Percentiles rank a stretch among this genome's conserved stretches.
These are phyloP conservation scores for Corapipo altera DNA, from an alignment of 2,113 vertebrate genomes.

Conservation along the genomic window DNA sequence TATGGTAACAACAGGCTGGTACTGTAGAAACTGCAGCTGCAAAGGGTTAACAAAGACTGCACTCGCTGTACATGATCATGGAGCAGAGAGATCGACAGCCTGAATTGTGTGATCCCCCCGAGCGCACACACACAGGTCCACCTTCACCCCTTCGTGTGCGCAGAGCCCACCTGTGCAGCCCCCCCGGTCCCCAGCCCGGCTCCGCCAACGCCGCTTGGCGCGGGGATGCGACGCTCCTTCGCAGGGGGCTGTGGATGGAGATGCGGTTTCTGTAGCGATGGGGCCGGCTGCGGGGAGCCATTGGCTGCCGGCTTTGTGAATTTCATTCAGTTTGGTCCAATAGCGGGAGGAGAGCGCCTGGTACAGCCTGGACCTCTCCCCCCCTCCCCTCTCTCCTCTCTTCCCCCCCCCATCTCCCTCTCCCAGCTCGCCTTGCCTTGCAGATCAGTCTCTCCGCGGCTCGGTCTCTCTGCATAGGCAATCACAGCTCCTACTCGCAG, in stretches of 20 bases:
- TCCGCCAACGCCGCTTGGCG: neutral
- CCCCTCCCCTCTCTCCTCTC: neutral
- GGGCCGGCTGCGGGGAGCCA: conserved; percentile 80
- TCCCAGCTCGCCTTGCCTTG: conserved; percentile 60
- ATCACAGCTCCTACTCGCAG: conserved; percentile 76
- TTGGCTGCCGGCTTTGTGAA: conserved; percentile 89
- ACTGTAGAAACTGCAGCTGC: neutral
- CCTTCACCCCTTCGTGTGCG: neutral
- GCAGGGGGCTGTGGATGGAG: conserved; percentile 45
- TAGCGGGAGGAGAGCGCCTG: conserved; percentile 75
- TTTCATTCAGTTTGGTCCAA: conserved; percentile 88
- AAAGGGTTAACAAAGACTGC: conserved; percentile 4
- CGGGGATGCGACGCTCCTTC: conserved; percentile 46
- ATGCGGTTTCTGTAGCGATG: conserved; percentile 76
- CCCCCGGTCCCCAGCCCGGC: neutral
- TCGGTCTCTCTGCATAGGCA: conserved; percentile 50
- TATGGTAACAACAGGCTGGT: neutral
- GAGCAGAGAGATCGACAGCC: neutral
- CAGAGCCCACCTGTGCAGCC: conserved; percentile 30
- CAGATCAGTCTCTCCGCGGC: conserved; percentile 48
- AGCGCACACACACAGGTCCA: neutral
- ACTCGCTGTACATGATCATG: neutral
- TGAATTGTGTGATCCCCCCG: neutral
- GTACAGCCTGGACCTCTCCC: conserved; percentile 77
- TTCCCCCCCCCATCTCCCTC: conserved; percentile 55